Percentiles rank a stretch among this genome's conserved stretches.
phyloP scores from a whole-genome alignment of 2,797 vertebrate genomes.

The Typhlichthys eigenmanni region DNA sequence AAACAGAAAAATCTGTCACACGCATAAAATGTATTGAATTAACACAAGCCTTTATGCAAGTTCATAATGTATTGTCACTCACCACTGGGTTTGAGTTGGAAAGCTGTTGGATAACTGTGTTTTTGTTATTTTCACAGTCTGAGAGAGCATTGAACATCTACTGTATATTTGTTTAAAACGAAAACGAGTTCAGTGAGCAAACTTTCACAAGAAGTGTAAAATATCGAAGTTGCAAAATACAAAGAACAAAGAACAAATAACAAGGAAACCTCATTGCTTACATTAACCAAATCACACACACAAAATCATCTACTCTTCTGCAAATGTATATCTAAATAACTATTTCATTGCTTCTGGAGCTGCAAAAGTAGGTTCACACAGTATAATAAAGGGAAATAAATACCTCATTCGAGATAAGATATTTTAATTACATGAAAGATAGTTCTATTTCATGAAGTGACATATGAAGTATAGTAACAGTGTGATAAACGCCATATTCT shows the following conservation, averaged over 20 bases:
- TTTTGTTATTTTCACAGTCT: not conserved
- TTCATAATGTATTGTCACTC: conserved; percentile 8
- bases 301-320: too few species aligned
- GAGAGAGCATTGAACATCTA: not conserved
- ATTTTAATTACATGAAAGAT: too few species aligned
- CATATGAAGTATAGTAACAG: too few species aligned
- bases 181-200: not conserved
- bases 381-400: too few species aligned
- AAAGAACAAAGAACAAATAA: too few species aligned
- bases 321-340: too few species aligned
- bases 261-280: not conserved
- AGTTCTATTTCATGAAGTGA: too few species aligned
- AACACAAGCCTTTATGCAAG: conserved; percentile 14
- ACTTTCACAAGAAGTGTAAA: too few species aligned
- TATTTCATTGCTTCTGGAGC: too few species aligned
- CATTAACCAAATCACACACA: not conserved
- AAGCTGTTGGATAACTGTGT: not conserved
- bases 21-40: conserved; percentile 27
- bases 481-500: too few species aligned
- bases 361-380: too few species aligned
- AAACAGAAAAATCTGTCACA: conserved; percentile 51
- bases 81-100: conserved; percentile 8
- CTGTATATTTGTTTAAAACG: not conserved
- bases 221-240: not conserved
- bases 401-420: too few species aligned